Evolutionary conservation across 2,888 invertebrate genomes (phyloP).

Genomic region (Lacanobia oleracea): DNA sequence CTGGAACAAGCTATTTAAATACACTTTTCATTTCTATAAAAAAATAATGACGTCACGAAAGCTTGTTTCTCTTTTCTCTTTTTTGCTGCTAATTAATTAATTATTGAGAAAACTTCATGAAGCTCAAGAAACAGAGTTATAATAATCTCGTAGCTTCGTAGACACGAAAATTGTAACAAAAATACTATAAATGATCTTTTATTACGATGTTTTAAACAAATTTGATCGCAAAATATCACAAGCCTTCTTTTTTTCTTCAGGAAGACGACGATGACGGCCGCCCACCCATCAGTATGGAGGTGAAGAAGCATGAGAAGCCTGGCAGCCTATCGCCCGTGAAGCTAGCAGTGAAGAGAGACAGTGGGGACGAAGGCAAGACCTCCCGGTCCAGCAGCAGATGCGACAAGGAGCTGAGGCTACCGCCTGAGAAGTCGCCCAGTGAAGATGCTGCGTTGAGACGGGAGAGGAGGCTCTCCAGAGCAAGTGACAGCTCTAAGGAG

Average conservation of each 20-base stretch:
- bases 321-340: slow-evolving; percentile 86
- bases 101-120: neutral
- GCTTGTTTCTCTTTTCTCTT: neutral
- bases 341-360: slow-evolving; percentile 78
- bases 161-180: too few relatives aligned
- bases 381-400: slow-evolving; percentile 83
- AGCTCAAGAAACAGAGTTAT: too few relatives aligned
- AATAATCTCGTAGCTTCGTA: too few relatives aligned
- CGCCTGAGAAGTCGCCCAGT: slow-evolving; percentile 84
- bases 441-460: slow-evolving; percentile 76
- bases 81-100: neutral
- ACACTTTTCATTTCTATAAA: too few relatives aligned
- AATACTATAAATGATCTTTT: too few relatives aligned
- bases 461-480: slow-evolving; percentile 79
- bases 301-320: slow-evolving; percentile 86
- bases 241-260: slow-evolving; percentile 65
- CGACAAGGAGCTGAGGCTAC: slow-evolving; percentile 82
- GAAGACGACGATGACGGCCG: slow-evolving; percentile 78
- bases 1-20: too few relatives aligned
- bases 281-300: slow-evolving; percentile 83
- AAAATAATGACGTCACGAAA: neutral
- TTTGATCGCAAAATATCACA: too few relatives aligned
- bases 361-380: slow-evolving; percentile 78
- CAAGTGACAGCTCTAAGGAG: slow-evolving; percentile 85
- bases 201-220: too few relatives aligned